Percentiles rank a stretch among this genome's conserved stretches.
Conservation (phyloP, 2,888 invertebrate genomes). For the Caenorhabditis macrosperma region DNA sequence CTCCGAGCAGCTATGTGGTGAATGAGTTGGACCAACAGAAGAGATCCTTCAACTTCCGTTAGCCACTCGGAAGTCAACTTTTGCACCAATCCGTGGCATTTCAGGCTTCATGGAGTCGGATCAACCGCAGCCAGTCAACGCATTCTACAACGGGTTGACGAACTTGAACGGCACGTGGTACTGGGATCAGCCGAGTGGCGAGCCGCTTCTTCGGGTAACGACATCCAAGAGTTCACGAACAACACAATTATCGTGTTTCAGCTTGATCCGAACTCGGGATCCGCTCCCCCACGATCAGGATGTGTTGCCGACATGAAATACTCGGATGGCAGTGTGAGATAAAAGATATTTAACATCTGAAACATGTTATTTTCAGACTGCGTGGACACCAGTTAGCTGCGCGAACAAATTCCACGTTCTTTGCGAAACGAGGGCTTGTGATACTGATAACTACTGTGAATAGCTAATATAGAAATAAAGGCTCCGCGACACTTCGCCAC, state of each 20-base stretch:
- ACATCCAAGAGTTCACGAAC: neutral
- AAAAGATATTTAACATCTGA: neutral
- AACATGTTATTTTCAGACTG: slow-evolving; percentile 21
- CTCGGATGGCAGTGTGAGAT: slow-evolving; percentile 36
- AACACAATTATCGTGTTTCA: too few species aligned
- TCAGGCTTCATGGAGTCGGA: neutral
- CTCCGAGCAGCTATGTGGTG: slow-evolving; percentile 2
- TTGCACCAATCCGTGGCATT: neutral
- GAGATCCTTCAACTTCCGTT: slow-evolving; percentile 29
- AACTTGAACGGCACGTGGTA: slow-evolving; percentile 23
- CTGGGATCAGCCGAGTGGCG: slow-evolving; percentile 31
- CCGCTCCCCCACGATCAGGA: slow-evolving; percentile 17
- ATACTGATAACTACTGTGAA: slow-evolving; percentile 54
- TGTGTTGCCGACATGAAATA: slow-evolving; percentile 49
- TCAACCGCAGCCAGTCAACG: slow-evolving; percentile 2
- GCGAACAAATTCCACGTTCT: slow-evolving; percentile 19
- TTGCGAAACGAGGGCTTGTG: slow-evolving; percentile 40
- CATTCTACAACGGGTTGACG: slow-evolving; percentile 37
- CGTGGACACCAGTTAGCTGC: slow-evolving; percentile 38
- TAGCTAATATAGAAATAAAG: neutral
- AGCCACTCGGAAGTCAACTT: neutral
- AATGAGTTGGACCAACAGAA: slow-evolving; percentile 46
- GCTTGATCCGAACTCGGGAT: slow-evolving; percentile 36
- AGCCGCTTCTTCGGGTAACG: slow-evolving; percentile 3
- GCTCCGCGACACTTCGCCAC: too few species aligned